Percentiles rank a stretch among this genome's conserved stretches.
Evolutionary conservation across 2,797 vertebrate species (phyloP).

Genomic region (Nannoperca australis): DNA sequence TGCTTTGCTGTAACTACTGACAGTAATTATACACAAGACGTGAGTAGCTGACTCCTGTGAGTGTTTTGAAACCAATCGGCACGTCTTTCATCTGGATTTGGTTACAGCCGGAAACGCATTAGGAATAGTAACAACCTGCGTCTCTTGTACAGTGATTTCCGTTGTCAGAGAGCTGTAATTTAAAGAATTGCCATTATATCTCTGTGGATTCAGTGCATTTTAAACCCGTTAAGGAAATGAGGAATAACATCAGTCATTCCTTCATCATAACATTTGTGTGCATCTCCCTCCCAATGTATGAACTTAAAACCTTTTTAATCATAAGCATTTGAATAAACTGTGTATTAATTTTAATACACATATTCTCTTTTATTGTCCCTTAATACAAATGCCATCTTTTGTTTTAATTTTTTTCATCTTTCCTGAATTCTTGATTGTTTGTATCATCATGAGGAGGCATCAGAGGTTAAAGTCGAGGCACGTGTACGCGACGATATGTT

Average conservation of each 20-base stretch:
- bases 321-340: constrained; percentile 65
- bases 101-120: constrained; percentile 10
- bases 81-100: constrained; percentile 30
- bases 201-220: constrained; percentile 27
- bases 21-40: background rate
- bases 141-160: constrained; percentile 2
- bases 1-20: constrained; percentile 23
- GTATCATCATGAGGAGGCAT: constrained; percentile 21
- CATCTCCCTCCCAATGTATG: constrained; percentile 36
- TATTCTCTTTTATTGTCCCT: constrained; percentile 41
- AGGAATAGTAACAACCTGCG: background rate
- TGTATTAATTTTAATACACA: constrained; percentile 61
- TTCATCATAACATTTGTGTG: constrained; percentile 23
- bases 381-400: constrained; percentile 13
- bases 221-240: constrained; percentile 26
- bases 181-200: constrained; percentile 17
- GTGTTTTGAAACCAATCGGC: constrained; percentile 10
- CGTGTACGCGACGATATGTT: background rate
- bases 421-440: constrained; percentile 27
- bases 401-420: background rate
- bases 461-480: constrained; percentile 27
- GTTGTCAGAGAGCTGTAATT: constrained; percentile 45
- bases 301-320: constrained; percentile 41
- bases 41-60: background rate
- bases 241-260: constrained; percentile 36